Conservation (phyloP, 2,797 vertebrate species). For the Muraenolepis orangiensis region DNA sequence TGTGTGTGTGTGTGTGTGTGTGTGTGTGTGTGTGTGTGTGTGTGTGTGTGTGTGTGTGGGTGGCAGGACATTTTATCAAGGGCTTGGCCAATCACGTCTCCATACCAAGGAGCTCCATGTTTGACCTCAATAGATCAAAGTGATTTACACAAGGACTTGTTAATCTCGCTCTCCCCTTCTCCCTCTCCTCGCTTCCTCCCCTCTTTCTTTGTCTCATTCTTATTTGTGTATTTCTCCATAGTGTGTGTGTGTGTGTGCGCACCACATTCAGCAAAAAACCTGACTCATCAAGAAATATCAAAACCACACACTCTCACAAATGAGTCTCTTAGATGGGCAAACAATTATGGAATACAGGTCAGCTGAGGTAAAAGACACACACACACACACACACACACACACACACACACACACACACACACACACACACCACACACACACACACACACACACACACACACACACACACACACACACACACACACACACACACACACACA, state of each 20-base stretch:
- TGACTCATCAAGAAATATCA: slow-evolving; percentile 24
- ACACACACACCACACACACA: too few species aligned
- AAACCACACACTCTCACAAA: slow-evolving; percentile 13
- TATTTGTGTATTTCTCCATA: too few species aligned
- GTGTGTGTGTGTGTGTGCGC: slow-evolving; percentile 1
- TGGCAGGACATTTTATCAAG: slow-evolving; percentile 23
- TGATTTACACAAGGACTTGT: slow-evolving; percentile 54
- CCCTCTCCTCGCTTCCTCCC: too few species aligned
- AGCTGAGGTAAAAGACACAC: background rate
- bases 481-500: too few species aligned
- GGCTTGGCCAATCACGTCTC: slow-evolving; percentile 56
- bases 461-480: too few species aligned
- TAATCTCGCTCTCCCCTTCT: background rate
- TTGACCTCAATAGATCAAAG: slow-evolving; percentile 78
- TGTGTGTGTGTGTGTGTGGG: slow-evolving; percentile 12
- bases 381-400: background rate
- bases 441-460: too few species aligned
- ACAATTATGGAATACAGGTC: too few species aligned
- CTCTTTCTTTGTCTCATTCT: slow-evolving; percentile 11
- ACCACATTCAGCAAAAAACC: background rate
- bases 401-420: too few species aligned
- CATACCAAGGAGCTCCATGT: slow-evolving; percentile 56
- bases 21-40: background rate
- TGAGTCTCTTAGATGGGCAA: background rate
- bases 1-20: background rate